Percentiles rank a stretch among this genome's conserved stretches.
phyloP scores from a whole-genome alignment of 2,888 invertebrate species.

The Lepidochrysops patricia region DNA sequence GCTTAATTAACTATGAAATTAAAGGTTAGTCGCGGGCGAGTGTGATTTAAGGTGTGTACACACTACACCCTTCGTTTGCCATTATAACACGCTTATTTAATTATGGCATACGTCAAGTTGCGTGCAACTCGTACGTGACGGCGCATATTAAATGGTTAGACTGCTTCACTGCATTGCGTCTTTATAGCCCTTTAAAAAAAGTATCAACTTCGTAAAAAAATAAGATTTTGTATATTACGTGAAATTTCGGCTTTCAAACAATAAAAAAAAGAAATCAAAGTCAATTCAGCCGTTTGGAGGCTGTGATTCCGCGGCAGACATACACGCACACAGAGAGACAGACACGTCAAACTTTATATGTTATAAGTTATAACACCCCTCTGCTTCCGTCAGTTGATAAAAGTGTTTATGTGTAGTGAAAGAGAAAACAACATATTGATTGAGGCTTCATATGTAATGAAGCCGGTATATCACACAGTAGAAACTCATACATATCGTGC shows the following conservation, averaged over 20 bases:
- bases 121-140: not conserved
- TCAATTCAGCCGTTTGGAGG: no score
- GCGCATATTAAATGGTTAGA: not conserved
- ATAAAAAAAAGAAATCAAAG: no score
- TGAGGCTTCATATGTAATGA: not conserved
- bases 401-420: not conserved
- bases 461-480: not conserved
- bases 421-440: not conserved
- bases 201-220: no score
- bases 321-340: no score
- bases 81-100: not conserved
- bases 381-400: no score
- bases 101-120: not conserved
- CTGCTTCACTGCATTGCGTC: slow-evolving; percentile 3
- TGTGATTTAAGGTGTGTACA: not conserved
- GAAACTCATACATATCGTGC: not conserved
- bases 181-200: not conserved
- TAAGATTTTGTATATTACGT: no score
- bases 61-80: not conserved
- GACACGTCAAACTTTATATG: no score
- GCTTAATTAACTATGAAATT: not conserved
- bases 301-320: no score
- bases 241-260: no score
- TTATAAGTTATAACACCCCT: no score
- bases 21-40: not conserved